Evolutionary conservation across 2,113 vertebrate genomes (phyloP), one percentile per base, ranked within the genome.

Genomic region (Galeopterus variegatus): DNA sequence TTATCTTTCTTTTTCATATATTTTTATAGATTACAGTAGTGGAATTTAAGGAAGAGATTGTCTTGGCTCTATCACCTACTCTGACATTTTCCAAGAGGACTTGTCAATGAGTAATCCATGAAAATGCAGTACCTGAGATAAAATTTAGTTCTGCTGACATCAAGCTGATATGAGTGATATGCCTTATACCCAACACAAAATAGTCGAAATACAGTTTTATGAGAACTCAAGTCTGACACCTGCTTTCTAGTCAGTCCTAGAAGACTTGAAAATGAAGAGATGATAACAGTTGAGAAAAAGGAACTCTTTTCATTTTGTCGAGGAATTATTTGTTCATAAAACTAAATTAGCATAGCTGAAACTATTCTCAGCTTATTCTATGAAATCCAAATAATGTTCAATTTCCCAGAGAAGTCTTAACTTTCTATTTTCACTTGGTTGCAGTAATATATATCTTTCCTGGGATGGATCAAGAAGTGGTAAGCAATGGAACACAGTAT

Each of bases 361-460:
- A 36, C 1, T 9, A 14, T 50, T 86, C 83, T 86, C n/a, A 70
- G 52, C 52, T 56, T 82, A 45, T 24, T 65, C 18, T 54, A 11
- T 64, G 50, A 60, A 75, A 33, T 48, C n/a, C 54, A 97, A 83
- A 97, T 96, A 67, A 92, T 0, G 28, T 45, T 79, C 90, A 77
- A 60, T 95, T 96, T 54, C 4, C 88, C 69, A 93, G 75, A 60
- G 83, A 83, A 93, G 50, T 50, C n/a, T 54, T 65, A 72, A 33
- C 36, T 81, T 90, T 96, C 96, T 41, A 76, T 77, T 94, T 92
- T 84, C 33, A 75, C 58, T 94, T 48, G 58, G 2, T 65, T 50
- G 48, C 82, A 94, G 36, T 94, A 96, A 98, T 97, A 96, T 90
- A 97, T 88, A 76, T 12, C 83, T 45, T 48, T 91, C 52, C 70